Percentiles rank a stretch among this genome's conserved stretches.
Evolutionary conservation across 2,888 invertebrate species (phyloP).

Genomic region (Conistra vaccinii): DNA sequence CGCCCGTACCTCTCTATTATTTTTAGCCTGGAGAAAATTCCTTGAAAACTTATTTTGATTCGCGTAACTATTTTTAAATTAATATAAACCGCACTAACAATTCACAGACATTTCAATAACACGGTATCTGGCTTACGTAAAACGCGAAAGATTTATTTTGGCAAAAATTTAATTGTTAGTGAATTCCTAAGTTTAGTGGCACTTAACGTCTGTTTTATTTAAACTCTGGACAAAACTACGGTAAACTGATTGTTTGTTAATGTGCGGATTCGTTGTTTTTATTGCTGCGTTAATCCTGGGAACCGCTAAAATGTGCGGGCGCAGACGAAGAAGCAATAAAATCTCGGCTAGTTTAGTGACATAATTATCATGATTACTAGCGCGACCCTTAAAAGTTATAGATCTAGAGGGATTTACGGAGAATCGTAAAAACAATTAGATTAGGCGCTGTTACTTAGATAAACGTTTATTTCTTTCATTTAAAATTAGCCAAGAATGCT

Average conservation of each 20-base stretch:
- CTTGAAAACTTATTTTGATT: slow-evolving; percentile 64
- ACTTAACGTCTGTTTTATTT: slow-evolving; percentile 70
- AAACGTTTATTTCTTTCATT: slow-evolving; percentile 19
- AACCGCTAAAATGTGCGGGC: slow-evolving; percentile 58
- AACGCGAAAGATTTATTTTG: slow-evolving; percentile 58
- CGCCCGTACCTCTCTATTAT: slow-evolving; percentile 50
- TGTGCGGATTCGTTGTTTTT: slow-evolving; percentile 69
- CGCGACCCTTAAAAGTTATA: slow-evolving; percentile 1
- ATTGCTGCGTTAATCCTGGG: slow-evolving; percentile 69
- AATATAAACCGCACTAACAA: slow-evolving; percentile 58
- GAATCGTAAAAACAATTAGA: slow-evolving; percentile 11
- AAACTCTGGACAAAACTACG: slow-evolving; percentile 64
- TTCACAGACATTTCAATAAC: slow-evolving; percentile 51
- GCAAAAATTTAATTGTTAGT: slow-evolving; percentile 58
- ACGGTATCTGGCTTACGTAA: slow-evolving; percentile 60
- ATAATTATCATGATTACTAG: slow-evolving; percentile 12
- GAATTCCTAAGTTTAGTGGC: slow-evolving; percentile 71
- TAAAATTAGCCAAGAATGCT: slow-evolving; percentile 51
- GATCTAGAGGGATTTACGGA: slow-evolving; percentile 1
- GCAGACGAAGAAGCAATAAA: slow-evolving; percentile 30
- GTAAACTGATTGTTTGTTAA: slow-evolving; percentile 62
- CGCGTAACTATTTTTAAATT: slow-evolving; percentile 61
- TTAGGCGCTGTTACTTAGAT: neutral
- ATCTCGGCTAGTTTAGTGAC: slow-evolving; percentile 15
- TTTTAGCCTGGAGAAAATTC: slow-evolving; percentile 64